A percentile compares a stretch with the other conserved stretches of the same genome.
phyloP scores from a whole-genome alignment of 2,113 vertebrate genomes.

The Hydropotes inermis region DNA sequence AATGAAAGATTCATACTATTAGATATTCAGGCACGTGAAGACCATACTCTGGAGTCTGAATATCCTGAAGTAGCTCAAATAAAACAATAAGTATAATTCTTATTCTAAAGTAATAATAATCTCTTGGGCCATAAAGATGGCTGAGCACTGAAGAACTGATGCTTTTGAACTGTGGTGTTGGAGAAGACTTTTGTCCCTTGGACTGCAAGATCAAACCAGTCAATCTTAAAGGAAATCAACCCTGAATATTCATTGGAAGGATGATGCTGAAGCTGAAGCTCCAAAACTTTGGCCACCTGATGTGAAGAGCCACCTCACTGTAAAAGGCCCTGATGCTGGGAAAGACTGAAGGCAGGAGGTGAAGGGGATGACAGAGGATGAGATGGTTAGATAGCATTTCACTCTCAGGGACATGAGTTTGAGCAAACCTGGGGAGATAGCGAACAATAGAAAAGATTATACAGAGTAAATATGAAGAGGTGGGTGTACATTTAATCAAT shows the following conservation, averaged over 20 bases:
- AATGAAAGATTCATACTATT: not conserved
- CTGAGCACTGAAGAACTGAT: not conserved
- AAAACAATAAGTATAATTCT: not conserved
- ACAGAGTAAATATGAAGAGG: not conserved
- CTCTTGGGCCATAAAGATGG: not conserved
- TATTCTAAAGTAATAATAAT: not conserved
- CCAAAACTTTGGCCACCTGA: not conserved
- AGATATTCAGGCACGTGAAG: not conserved
- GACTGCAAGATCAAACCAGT: not conserved
- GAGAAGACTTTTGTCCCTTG: not conserved
- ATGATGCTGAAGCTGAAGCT: not conserved
- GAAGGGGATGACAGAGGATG: not conserved
- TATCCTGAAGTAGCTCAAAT: not conserved
- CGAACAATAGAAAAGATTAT: not conserved
- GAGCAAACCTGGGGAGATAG: not conserved
- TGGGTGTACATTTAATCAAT: not conserved
- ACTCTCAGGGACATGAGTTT: not conserved
- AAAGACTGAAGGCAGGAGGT: not conserved
- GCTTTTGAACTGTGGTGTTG: not conserved
- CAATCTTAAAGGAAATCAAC: not conserved
- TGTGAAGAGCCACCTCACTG: not conserved
- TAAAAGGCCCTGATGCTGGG: not conserved
- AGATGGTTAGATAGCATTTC: not conserved
- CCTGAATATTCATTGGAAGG: not conserved
- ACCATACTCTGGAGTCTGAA: not conserved